Evolutionary conservation across 2,888 invertebrate genomes (phyloP).

Genomic region (Carabus problematicus): DNA sequence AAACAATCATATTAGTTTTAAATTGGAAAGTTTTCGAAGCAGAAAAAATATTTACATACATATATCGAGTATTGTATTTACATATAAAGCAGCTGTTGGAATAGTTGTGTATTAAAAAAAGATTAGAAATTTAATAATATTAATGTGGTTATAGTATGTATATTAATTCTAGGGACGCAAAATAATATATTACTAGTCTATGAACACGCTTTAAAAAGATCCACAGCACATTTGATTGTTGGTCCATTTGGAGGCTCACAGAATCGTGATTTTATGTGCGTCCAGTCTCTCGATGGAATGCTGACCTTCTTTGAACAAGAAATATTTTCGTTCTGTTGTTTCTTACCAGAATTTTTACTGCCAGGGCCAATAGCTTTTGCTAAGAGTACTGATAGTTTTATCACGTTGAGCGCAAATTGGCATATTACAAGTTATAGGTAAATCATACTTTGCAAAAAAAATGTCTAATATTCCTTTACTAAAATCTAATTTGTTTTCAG

Average conservation of each 20-base stretch:
- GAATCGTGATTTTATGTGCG: constrained; percentile 86
- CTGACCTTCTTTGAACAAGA: constrained; percentile 94
- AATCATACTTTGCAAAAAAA: constrained; percentile 46
- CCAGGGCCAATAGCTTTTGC: constrained; percentile 88
- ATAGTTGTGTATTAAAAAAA: not conserved
- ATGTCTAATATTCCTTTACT: not conserved
- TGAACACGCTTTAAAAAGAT: constrained; percentile 81
- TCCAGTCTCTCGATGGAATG: constrained; percentile 89
- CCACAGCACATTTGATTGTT: constrained; percentile 77
- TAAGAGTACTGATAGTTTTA: constrained; percentile 82
- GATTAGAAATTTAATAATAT: not conserved
- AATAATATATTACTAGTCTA: constrained; percentile 74
- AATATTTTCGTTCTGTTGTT: constrained; percentile 82
- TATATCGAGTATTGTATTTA: constrained; percentile 8
- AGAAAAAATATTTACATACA: not conserved
- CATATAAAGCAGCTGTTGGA: not conserved
- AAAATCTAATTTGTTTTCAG: constrained; percentile 60
- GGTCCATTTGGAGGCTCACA: constrained; percentile 88
- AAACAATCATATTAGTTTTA: too few relatives aligned
- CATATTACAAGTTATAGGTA: constrained; percentile 86
- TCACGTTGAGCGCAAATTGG: constrained; percentile 84
- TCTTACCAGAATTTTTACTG: constrained; percentile 79
- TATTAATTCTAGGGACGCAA: constrained; percentile 75
- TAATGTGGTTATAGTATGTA: constrained; percentile 51
- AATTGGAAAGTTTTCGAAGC: too few relatives aligned